Conservation (phyloP, 2,888 invertebrate species). For the Ormyrus thymus region DNA sequence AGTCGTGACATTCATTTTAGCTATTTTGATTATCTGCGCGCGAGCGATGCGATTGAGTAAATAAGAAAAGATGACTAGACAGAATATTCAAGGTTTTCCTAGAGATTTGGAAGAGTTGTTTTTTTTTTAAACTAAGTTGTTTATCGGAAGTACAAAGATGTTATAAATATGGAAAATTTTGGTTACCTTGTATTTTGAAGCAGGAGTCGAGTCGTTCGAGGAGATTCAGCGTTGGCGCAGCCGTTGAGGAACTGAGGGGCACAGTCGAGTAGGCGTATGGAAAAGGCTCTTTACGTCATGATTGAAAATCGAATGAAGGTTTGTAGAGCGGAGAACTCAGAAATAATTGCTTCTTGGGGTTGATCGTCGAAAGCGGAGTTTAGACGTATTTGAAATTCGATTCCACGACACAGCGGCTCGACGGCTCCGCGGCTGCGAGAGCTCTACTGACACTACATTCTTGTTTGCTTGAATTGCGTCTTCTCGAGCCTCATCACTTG, state of each 20-base stretch:
- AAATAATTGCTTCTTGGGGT: no score
- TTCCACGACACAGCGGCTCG: neutral
- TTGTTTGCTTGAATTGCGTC: conserved; percentile 6
- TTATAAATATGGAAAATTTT: neutral
- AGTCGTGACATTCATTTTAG: no score
- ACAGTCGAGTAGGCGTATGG: neutral
- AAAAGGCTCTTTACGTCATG: conserved; percentile 16
- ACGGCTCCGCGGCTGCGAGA: conserved; percentile 13
- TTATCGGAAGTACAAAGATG: no score
- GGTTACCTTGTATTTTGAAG: conserved; percentile 7
- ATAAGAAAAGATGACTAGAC: conserved; percentile 22
- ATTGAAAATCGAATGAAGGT: neutral
- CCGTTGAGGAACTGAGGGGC: neutral
- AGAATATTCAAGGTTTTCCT: conserved; percentile 10
- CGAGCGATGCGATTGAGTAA: neutral
- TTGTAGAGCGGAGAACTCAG: no score
- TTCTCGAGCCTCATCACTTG: neutral
- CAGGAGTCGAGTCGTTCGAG: no score
- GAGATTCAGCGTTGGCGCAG: neutral
- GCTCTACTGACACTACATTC: conserved; percentile 4
- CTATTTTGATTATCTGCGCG: no score
- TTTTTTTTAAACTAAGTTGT: no score
- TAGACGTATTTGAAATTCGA: no score
- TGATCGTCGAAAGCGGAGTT: no score
- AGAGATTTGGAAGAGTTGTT: neutral